phyloP scores from a whole-genome alignment of 2,113 vertebrate species.

The Aplodontia rufa region DNA sequence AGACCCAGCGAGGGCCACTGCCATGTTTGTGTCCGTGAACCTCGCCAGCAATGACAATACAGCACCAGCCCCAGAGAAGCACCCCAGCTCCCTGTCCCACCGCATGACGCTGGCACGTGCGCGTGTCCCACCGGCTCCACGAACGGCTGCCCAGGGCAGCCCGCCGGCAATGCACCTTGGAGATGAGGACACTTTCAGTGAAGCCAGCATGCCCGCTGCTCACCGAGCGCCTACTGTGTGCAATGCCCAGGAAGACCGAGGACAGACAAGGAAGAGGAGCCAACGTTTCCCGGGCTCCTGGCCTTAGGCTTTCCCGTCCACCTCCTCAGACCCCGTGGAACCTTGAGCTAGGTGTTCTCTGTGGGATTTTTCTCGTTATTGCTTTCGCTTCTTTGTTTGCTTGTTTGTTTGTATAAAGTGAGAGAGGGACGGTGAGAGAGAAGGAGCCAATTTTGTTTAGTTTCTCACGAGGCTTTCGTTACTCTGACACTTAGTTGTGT shows the following conservation, averaged over 20 bases:
- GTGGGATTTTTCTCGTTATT: no score
- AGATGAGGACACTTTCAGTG: not conserved
- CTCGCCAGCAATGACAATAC: not conserved
- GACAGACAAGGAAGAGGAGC: not conserved
- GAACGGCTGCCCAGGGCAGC: not conserved
- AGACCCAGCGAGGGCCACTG: not conserved
- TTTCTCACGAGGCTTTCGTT: no score
- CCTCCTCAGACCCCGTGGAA: not conserved
- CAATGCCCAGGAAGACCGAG: not conserved
- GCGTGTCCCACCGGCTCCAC: no score
- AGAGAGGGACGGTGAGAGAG: no score
- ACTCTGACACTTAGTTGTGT: no score
- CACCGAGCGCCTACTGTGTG: not conserved
- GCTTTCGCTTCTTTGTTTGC: no score
- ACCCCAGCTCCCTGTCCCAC: not conserved
- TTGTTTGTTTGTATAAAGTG: no score
- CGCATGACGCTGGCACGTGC: not conserved
- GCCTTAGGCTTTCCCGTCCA: not conserved
- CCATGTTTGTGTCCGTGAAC: not conserved
- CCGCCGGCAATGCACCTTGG: no score
- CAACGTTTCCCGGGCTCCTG: not conserved
- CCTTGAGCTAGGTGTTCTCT: not conserved
- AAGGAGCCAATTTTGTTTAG: no score
- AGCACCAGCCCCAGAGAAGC: not conserved
- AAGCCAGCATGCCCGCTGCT: not conserved